Conservation (phyloP, 1,140 invertebrate species). For the Atopsyche davidsoni region DNA sequence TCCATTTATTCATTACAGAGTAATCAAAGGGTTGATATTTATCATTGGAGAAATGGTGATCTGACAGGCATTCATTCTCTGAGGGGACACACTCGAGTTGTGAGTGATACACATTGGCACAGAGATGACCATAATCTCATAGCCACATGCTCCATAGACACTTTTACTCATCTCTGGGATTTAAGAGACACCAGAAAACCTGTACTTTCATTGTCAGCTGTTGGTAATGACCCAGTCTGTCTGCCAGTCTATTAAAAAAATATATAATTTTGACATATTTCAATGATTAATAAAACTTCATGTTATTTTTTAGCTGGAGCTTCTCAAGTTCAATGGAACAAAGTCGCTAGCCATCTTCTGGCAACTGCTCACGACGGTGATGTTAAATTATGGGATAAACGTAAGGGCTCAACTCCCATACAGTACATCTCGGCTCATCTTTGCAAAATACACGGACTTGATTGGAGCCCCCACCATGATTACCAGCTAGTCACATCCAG, state of each 20-base stretch:
- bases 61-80: slow-evolving; percentile 67
- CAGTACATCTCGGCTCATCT: slow-evolving; percentile 92
- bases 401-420: slow-evolving; percentile 78
- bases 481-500: slow-evolving; percentile 86
- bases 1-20: slow-evolving; percentile 51
- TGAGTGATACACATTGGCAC: slow-evolving; percentile 93
- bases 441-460: slow-evolving; percentile 87
- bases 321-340: slow-evolving; percentile 91
- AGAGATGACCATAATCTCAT: slow-evolving; percentile 80
- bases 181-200: slow-evolving; percentile 79
- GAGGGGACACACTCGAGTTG: slow-evolving; percentile 77
- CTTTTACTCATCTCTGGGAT: slow-evolving; percentile 91
- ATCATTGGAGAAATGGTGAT: slow-evolving; percentile 64
- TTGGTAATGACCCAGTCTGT: slow-evolving; percentile 48
- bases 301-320: slow-evolving; percentile 65
- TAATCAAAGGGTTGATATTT: slow-evolving; percentile 78
- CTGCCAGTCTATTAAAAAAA: too few species aligned
- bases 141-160: slow-evolving; percentile 90
- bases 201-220: slow-evolving; percentile 70
- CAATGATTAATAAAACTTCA: not conserved
- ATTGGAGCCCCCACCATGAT: slow-evolving; percentile 85
- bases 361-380: slow-evolving; percentile 94
- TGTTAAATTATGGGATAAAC: slow-evolving; percentile 90
- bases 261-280: not conserved
- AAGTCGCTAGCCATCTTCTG: slow-evolving; percentile 72